phyloP scores from a whole-genome alignment of 2,888 invertebrate species.

The Netelia inedita region DNA sequence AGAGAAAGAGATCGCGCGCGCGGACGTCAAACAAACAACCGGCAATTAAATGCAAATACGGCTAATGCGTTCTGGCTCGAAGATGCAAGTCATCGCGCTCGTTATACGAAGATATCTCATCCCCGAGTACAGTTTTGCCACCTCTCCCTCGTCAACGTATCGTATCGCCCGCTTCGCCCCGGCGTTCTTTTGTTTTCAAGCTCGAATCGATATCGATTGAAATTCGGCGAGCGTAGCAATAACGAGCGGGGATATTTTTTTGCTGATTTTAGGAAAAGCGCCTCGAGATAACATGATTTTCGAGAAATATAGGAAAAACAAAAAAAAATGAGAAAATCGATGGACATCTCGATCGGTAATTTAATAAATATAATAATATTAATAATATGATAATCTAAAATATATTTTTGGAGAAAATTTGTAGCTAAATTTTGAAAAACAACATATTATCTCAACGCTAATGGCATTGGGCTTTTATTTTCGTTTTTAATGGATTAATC shows the following conservation, averaged over 20 bases:
- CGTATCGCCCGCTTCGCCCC: constrained; percentile 75
- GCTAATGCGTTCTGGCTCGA: constrained; percentile 83
- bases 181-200: constrained; percentile 59
- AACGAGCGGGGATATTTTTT: not conserved
- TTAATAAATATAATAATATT: too few species aligned
- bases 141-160: constrained; percentile 75
- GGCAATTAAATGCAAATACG: constrained; percentile 84
- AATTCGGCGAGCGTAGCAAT: not conserved
- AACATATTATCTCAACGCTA: too few species aligned
- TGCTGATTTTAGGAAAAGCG: too few species aligned
- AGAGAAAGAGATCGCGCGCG: constrained; percentile 58
- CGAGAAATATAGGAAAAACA: too few species aligned
- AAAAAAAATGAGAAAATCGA: too few species aligned
- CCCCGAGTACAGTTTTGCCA: constrained; percentile 4
- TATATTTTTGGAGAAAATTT: too few species aligned
- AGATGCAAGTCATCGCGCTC: constrained; percentile 83
- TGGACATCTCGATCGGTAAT: too few species aligned
- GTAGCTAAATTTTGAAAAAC: too few species aligned
- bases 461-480: not conserved
- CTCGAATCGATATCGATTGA: constrained; percentile 76
- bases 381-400: too few species aligned
- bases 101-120: constrained; percentile 79
- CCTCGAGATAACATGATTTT: too few species aligned
- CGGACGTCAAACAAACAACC: constrained; percentile 83
- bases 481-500: constrained; percentile 15